These are phyloP conservation scores for Lysandra coridon DNA, from an alignment of 2,888 invertebrate genomes.

Conservation along the genomic window DNA sequence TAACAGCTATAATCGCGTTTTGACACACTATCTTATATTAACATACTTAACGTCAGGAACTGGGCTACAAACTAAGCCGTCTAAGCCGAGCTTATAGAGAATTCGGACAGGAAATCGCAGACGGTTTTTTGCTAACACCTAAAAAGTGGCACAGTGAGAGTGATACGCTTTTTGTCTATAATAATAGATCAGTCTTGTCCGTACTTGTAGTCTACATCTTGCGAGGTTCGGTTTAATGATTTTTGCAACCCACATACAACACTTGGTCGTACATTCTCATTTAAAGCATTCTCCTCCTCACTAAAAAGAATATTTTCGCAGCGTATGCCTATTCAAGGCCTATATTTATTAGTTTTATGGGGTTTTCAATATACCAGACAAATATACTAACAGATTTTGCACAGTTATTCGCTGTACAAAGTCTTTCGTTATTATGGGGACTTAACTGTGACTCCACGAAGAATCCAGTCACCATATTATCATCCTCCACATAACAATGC, in stretches of 20 bases:
- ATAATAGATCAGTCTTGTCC: constrained; percentile 34
- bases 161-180: constrained; percentile 45
- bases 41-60: not conserved
- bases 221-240: not conserved
- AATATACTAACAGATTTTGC: too few species aligned
- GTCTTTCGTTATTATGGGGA: too few species aligned
- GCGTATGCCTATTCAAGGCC: not conserved
- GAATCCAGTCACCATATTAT: not conserved
- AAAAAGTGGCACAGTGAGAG: constrained; percentile 61
- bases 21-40: constrained; percentile 8
- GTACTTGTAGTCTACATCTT: constrained; percentile 18
- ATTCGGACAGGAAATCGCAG: constrained; percentile 61
- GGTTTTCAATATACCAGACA: not conserved
- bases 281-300: not conserved
- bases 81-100: constrained; percentile 41
- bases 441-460: not conserved
- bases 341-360: not conserved
- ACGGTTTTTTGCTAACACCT: constrained; percentile 51
- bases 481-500: not conserved
- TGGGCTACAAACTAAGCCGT: constrained; percentile 48
- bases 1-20: not conserved
- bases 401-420: too few species aligned
- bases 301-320: not conserved
- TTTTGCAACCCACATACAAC: constrained; percentile 1
- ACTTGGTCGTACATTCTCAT: not conserved